Percentiles rank a stretch among this genome's conserved stretches.
phyloP scores from a whole-genome alignment of 2,888 invertebrate genomes.

The Anagyrus pseudococci region DNA sequence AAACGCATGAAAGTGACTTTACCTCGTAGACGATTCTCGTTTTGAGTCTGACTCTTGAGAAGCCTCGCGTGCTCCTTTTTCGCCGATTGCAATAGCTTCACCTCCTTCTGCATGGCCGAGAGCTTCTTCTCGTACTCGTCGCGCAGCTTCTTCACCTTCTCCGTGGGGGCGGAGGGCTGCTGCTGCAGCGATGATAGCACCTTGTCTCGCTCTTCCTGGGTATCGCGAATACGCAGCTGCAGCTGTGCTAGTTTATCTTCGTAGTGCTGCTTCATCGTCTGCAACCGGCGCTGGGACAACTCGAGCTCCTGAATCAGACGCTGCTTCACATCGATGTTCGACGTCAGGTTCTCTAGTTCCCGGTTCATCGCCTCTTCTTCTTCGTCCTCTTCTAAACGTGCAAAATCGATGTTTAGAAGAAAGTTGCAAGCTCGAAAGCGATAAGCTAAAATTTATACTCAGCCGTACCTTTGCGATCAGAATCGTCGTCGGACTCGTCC shows the following conservation, averaged over 20 bases:
- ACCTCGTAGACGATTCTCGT: slow-evolving; percentile 76
- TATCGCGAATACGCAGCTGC: slow-evolving; percentile 83
- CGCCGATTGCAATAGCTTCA: slow-evolving; percentile 83
- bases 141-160: slow-evolving; percentile 80
- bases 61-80: slow-evolving; percentile 89
- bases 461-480: slow-evolving; percentile 67
- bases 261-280: slow-evolving; percentile 87
- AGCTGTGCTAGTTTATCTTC: slow-evolving; percentile 88
- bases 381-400: slow-evolving; percentile 58
- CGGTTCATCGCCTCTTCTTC: slow-evolving; percentile 73
- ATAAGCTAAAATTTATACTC: no score
- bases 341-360: slow-evolving; percentile 87
- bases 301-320: slow-evolving; percentile 94
- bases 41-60: slow-evolving; percentile 79
- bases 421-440: slow-evolving; percentile 1
- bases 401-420: background rate
- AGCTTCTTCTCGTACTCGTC: slow-evolving; percentile 91
- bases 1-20: no score
- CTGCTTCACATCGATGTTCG: slow-evolving; percentile 94
- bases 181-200: slow-evolving; percentile 71
- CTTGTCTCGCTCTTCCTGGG: slow-evolving; percentile 90
- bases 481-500: slow-evolving; percentile 65
- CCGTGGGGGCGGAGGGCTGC: slow-evolving; percentile 69
- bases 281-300: slow-evolving; percentile 83
- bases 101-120: slow-evolving; percentile 81